Base-by-base conservation (phyloP, 2,113 vertebrate genomes). In the Atlantisia rogersi region DNA sequence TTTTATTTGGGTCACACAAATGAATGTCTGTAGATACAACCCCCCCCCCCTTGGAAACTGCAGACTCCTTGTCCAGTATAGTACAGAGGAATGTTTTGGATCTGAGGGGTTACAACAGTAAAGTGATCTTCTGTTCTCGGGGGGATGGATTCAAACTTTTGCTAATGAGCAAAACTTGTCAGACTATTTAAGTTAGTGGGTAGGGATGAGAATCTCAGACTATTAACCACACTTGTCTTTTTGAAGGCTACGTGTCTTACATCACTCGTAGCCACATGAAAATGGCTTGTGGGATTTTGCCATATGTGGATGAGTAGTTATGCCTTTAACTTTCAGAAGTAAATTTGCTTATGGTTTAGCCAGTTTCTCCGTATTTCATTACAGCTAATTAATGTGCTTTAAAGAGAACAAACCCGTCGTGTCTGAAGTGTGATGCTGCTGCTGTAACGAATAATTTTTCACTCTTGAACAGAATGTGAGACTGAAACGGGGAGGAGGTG, bases 401-500 rank as follows among this genome's bases (percentile, higher is more conserved):
- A 87, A 94, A 69, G 92, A 85, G 92, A 96, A 84, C 74, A 94
- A 93, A 24, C 69, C 11, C 1, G 0, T 83, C 65, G 39, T 85
- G 92, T 82, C 90, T 75, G 59, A 93, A 95, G 83, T 71, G 88
- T 78, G 81, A 90, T 92, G 90, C 56, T 96, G 82, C 71, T 90
- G 83, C 86, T 82, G 62, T 76, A 94, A 84, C 0, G 15, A 97
- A 89, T 73, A 16, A 42, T 86, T 95, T 92, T 94, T 96, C 70
- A 63, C 81, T 95, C 84, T 81, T 76, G 74, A 94, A 84, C 94
- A 96, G 92, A 96, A 96, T 89, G 95, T 94, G 95, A 92, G 88
- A 94, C 50, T 69, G 70, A 91, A 93, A 63, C 1, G 8, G 91
- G 74, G 86, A 94, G 91, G 83, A 92, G 90, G 82, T 90, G 71